Evolutionary conservation across 2,888 invertebrate genomes (phyloP).

Genomic region (Polia nebulosa): DNA sequence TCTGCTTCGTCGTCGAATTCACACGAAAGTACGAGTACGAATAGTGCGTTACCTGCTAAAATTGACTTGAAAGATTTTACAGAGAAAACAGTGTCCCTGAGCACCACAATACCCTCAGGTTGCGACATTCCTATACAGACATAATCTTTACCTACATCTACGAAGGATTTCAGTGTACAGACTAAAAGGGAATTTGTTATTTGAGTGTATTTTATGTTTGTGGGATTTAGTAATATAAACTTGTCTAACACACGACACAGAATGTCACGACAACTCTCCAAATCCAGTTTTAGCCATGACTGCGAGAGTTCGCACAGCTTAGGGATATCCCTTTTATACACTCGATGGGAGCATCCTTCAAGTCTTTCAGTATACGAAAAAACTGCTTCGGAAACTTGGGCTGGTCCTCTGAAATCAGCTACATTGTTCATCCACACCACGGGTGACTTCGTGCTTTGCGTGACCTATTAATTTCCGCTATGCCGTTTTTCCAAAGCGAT

Average conservation of each 20-base stretch:
- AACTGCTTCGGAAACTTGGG: slow-evolving; percentile 49
- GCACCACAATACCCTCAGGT: slow-evolving; percentile 16
- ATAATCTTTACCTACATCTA: slow-evolving; percentile 54
- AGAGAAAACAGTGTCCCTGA: not conserved
- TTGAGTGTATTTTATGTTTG: not conserved
- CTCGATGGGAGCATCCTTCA: rapidly evolving
- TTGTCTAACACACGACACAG: slow-evolving; percentile 32
- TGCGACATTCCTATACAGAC: slow-evolving; percentile 57
- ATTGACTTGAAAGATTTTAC: slow-evolving; percentile 30
- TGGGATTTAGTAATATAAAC: not conserved
- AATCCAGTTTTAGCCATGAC: slow-evolving; percentile 46
- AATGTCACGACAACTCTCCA: slow-evolving; percentile 40
- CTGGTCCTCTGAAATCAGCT: slow-evolving; percentile 73
- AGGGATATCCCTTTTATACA: not conserved
- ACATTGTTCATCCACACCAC: slow-evolving; percentile 78
- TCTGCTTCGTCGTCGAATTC: rapidly evolving
- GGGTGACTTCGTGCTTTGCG: slow-evolving; percentile 51
- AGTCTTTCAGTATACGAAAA: slow-evolving; percentile 22
- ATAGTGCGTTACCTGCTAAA: slow-evolving; percentile 52
- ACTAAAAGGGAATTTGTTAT: slow-evolving; percentile 4
- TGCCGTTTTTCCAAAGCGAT: slow-evolving; percentile 77
- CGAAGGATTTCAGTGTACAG: slow-evolving; percentile 37
- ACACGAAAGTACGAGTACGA: too few species aligned
- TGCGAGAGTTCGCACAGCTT: slow-evolving; percentile 24
- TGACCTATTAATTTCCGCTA: slow-evolving; percentile 76